Conservation (phyloP, 2,797 vertebrate genomes). For the Halcyon chelicuti region DNA sequence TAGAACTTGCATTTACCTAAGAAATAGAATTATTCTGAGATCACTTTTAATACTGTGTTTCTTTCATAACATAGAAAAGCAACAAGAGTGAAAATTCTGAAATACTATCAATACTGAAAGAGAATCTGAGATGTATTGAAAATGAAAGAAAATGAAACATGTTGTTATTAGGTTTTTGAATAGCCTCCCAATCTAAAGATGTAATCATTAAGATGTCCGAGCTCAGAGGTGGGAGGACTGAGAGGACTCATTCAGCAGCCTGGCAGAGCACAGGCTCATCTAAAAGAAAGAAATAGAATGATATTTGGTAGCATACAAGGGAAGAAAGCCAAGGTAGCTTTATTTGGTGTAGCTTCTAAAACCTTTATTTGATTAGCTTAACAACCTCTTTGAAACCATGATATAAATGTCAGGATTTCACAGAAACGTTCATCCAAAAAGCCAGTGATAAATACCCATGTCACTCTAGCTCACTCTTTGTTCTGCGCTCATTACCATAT, state of each 20-base stretch:
- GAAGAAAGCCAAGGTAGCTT: neutral
- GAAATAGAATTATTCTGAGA: neutral
- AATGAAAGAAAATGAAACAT: neutral
- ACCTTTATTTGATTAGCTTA: neutral
- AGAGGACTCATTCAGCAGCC: neutral
- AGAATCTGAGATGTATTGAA: neutral
- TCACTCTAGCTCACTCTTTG: neutral
- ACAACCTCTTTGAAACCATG: neutral
- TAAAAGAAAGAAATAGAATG: neutral
- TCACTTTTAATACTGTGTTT: neutral
- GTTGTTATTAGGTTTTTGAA: neutral
- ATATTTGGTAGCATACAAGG: neutral
- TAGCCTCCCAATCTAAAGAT: neutral
- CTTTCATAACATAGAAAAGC: neutral
- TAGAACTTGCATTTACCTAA: neutral
- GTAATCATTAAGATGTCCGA: neutral
- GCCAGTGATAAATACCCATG: neutral
- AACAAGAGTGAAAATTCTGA: neutral
- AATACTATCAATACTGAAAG: neutral
- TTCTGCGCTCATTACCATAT: neutral
- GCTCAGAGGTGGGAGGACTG: neutral
- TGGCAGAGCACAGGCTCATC: neutral
- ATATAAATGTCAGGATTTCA: neutral
- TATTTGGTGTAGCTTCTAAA: neutral
- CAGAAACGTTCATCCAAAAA: neutral